Evolutionary conservation across 2,888 invertebrate species (phyloP).

Genomic region (Chloroclystis v-ata): DNA sequence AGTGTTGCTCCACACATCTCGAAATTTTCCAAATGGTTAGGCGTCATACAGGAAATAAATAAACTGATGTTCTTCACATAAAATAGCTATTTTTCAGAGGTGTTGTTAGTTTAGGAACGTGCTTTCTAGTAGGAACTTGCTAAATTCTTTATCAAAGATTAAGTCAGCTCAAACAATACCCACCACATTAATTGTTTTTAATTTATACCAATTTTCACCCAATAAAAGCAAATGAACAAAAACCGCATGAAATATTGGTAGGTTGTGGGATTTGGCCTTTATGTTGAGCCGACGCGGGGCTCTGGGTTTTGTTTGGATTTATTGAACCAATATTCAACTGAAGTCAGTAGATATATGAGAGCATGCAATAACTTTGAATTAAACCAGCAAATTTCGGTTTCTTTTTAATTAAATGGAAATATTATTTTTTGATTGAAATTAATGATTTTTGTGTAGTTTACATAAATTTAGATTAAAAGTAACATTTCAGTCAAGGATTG

Average conservation of each 20-base stretch:
- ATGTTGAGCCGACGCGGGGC: conserved; percentile 29
- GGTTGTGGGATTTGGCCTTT: conserved; percentile 29
- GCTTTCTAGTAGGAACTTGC: not conserved
- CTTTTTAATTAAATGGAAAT: not conserved
- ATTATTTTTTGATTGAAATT: too few species aligned
- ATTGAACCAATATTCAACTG: conserved; percentile 32
- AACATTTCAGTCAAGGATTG: too few species aligned
- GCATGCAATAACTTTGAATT: conserved; percentile 23
- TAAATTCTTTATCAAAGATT: not conserved
- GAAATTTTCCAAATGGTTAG: conserved; percentile 40
- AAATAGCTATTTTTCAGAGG: conserved; percentile 24
- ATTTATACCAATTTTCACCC: conserved; percentile 30
- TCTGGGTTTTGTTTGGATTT: conserved; percentile 29
- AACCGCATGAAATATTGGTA: conserved; percentile 30
- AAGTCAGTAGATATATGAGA: conserved; percentile 16
- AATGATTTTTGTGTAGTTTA: too few species aligned
- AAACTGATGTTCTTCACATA: too few species aligned
- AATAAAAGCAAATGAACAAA: conserved; percentile 32
- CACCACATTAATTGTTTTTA: conserved; percentile 23
- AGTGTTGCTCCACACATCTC: conserved; percentile 3
- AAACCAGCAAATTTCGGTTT: not conserved
- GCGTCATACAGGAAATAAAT: conserved; percentile 19
- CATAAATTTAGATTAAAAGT: too few species aligned
- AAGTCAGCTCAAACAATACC: conserved; percentile 9
- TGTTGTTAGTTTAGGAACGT: conserved; percentile 4